Evolutionary conservation across 2,797 vertebrate genomes (phyloP), one percentile per base, ranked within the genome.

Genomic region (Australoheros facetus): DNA sequence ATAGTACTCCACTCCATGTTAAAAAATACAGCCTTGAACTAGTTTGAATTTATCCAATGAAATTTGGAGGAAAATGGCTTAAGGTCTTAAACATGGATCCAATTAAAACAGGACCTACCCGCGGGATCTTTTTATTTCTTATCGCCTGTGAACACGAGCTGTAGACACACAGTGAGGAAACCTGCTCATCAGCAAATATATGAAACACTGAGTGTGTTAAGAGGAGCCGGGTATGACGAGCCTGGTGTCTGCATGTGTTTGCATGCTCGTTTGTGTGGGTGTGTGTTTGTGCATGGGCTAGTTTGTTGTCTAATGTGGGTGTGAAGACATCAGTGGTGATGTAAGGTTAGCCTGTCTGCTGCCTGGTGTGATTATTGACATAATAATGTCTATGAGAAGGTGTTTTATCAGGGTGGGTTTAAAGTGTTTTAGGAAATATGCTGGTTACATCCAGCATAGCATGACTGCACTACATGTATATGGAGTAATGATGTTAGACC

Each of bases 71-170:
- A 70, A 87, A 85, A 75, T 55, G 71, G 45, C 72, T 82, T 54
- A 16, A 34, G 81, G 72, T 23, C 71, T 88, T 86, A 87, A 86
- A 88, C 81, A 80, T 30, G 74, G 80, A 85, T 91, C 84, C 81
- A 89, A 81, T 93, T 92, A 87, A 88, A 88, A 73, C 72, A 85
- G 77, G 66, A 91, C 73, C 37, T 80, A 62, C 74, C 75, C 70
- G 21, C 81, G 81, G 87, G 79, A 85, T 56, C 56, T 75, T 19
- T 84, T 80, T 75, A 85, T 83, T 79, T 55, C 73, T 82, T 85
- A 89, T 90, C 53, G 16, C 30, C 66, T 77, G 71, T 83, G 85
- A 81, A 84, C 73, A 87, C 79, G 64, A 87, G 83, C 81, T 76
- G 16, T 72, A 84, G 70, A 83, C n/a, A 34, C 32, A 56, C 57